Evolutionary conservation across 2,888 invertebrate species (phyloP), one percentile per base, ranked within the genome.

Genomic region (Amphimallon solstitiale): DNA sequence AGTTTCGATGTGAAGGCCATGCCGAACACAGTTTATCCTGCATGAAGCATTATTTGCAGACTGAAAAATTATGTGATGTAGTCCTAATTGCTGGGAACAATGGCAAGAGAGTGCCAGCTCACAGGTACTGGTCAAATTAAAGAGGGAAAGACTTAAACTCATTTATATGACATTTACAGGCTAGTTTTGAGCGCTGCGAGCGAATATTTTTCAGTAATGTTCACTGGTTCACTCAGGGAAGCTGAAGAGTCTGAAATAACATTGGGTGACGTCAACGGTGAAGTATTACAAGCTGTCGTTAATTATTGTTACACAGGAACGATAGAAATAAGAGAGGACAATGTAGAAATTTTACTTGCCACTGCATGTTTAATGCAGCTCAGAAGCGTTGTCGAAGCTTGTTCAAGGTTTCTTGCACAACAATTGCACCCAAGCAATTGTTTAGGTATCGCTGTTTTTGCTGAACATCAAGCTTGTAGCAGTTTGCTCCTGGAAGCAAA

Each of bases 151-250:
- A 40, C 37, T 14, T 7, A 43, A 43, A 17, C 12, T 37, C 17
- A 43, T 43, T 7, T 7, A 17, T n/a, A 14, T 43, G 12, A 2
- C 9, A 38, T 35, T 49, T 49, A 5, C 49, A 91, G 95, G 77
- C 85, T 97, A 71, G 93, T 97, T 60, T 86, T 97, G 71, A 92
- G 94, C 74, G 94, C 96, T 45, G 93, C 94, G 66, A 95, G 95
- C 74, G 95, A 95, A 82, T 97, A 97, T 82, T 97, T 97, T 85
- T 91, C 93, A 46, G 95, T 95, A 45, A 97, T 97, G 97, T 97
- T 97, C 80, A 96, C 94, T 21, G 93, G 92, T 65, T 91, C 92
- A 64, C 84, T 97, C 69, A 86, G 91, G 72, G 97, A 97, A 84
- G 89, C 94, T 4, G 89, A 88, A 69, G 90, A 94, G 81, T 87